phyloP scores from a whole-genome alignment of 2,888 invertebrate genomes.

The Apoderus coryli region DNA sequence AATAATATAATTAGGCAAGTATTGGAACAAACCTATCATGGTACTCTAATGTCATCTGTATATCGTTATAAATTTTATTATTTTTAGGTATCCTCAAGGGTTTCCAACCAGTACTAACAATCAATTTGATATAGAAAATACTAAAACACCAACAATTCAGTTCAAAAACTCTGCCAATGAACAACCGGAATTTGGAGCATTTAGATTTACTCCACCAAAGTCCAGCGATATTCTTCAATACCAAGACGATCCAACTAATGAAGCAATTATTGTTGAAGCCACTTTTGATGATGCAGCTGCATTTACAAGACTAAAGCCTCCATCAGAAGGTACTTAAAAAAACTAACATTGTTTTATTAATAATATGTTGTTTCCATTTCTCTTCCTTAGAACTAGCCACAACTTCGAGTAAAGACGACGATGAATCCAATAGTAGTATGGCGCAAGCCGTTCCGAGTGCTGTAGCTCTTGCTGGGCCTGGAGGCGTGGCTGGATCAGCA shows the following conservation, averaged over 20 bases:
- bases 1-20: no score
- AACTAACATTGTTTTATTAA: no score
- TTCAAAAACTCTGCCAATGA: constrained; percentile 19
- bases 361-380: no score
- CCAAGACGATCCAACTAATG: constrained; percentile 35
- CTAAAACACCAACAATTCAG: constrained; percentile 13
- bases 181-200: constrained; percentile 16
- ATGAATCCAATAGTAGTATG: constrained; percentile 28
- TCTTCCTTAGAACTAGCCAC: no score
- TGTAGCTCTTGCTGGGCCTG: constrained; percentile 35
- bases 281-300: no score
- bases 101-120: no score
- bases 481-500: constrained; percentile 35
- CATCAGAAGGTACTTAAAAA: no score
- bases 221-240: constrained; percentile 15
- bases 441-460: constrained; percentile 37
- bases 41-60: no score
- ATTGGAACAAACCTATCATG: no score
- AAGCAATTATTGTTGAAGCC: constrained; percentile 35
- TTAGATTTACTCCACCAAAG: constrained; percentile 16
- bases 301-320: no score
- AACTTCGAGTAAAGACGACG: constrained; percentile 7
- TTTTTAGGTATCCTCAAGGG: no score
- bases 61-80: no score
- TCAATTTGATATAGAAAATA: background rate